Evolutionary conservation across 2,888 invertebrate species (phyloP).

Genomic region (Eristalis tenax): DNA sequence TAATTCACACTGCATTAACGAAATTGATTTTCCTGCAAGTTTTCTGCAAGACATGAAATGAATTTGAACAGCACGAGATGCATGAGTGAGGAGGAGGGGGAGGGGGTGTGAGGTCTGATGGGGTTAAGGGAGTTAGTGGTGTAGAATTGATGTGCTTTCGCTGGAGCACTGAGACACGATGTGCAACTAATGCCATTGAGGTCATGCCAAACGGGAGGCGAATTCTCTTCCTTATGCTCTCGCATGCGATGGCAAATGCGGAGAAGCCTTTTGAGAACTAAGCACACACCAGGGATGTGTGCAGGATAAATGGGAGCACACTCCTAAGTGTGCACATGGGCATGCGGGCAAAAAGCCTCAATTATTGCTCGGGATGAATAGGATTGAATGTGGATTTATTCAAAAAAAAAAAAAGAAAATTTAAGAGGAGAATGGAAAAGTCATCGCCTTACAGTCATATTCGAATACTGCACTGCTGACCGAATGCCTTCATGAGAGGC

Average conservation of each 20-base stretch:
- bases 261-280: background rate
- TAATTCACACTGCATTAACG: constrained; percentile 28
- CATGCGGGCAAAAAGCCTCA: background rate
- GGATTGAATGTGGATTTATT: background rate
- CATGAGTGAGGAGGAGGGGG: background rate
- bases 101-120: background rate
- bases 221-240: background rate
- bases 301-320: background rate
- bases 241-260: no score
- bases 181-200: constrained; percentile 1
- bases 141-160: background rate
- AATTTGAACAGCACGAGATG: background rate
- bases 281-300: background rate
- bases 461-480: no score
- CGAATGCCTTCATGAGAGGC: no score
- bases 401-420: background rate
- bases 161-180: background rate
- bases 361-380: background rate
- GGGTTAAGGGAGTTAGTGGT: background rate
- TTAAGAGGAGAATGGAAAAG: background rate
- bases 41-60: constrained; percentile 9
- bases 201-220: background rate
- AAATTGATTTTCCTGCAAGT: constrained; percentile 23
- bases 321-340: background rate
- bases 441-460: background rate